Conservation (phyloP, 2,888 invertebrate species). For the Fragum whitleyi region DNA sequence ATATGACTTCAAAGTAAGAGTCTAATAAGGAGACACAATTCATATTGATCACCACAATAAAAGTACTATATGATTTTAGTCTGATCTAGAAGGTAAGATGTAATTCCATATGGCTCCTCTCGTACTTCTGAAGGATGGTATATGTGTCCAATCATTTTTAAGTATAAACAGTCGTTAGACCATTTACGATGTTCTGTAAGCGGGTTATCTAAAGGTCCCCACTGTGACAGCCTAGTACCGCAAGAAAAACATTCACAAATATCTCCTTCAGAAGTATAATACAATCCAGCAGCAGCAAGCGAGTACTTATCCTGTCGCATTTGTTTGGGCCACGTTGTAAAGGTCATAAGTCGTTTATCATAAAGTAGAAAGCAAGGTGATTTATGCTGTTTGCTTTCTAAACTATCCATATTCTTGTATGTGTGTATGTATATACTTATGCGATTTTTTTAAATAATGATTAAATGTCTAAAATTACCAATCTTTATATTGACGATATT, state of each 20-base stretch:
- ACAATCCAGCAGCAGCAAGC: constrained; percentile 14
- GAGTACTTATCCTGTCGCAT: constrained; percentile 11
- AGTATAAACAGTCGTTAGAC: constrained; percentile 25
- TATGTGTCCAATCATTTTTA: constrained; percentile 26
- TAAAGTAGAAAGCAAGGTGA: neutral
- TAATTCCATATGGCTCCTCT: neutral
- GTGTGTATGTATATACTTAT: neutral
- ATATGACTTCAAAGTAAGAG: constrained; percentile 23
- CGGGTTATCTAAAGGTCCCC: constrained; percentile 12
- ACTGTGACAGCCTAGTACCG: constrained; percentile 8
- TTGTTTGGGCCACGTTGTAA: constrained; percentile 21
- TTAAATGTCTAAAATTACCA: neutral
- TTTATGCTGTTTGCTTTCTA: constrained; percentile 2
- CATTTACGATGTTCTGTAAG: constrained; percentile 21
- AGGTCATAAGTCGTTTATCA: constrained; percentile 9
- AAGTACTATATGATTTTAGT: neutral
- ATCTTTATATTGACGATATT: constrained; percentile 16
- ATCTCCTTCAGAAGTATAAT: constrained; percentile 12
- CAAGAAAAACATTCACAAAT: constrained; percentile 28
- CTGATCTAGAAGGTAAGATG: neutral
- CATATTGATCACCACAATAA: constrained; percentile 1
- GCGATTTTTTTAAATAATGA: neutral
- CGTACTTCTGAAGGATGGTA: neutral
- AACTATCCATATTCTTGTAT: neutral
- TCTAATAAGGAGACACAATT: constrained; percentile 11